Evolutionary conservation across 2,113 vertebrate species (phyloP).

Genomic region (Equus quagga): DNA sequence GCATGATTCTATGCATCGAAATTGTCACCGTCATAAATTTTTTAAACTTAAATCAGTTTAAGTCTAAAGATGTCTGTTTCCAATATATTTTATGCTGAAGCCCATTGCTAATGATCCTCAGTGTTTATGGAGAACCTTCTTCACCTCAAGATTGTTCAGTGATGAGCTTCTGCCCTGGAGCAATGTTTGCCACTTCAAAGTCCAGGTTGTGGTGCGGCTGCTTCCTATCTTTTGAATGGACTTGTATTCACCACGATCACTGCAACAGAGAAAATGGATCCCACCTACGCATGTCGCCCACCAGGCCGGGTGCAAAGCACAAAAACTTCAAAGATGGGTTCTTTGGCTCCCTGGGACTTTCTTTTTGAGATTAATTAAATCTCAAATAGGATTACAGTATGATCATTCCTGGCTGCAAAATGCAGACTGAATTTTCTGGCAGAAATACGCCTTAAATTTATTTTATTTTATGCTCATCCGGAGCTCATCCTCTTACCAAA

Average conservation of each 20-base stretch:
- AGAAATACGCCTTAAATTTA: not conserved
- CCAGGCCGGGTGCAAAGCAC: not conserved
- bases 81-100: not conserved
- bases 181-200: not conserved
- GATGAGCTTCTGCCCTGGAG: not conserved
- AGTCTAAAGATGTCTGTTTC: not conserved
- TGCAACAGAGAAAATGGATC: not conserved
- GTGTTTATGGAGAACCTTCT: not conserved
- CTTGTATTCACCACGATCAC: not conserved
- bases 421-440: constrained; percentile 38
- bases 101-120: not conserved
- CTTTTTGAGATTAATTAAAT: constrained; percentile 21
- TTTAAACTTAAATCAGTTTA: constrained; percentile 17
- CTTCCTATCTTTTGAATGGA: not conserved
- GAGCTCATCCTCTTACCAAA: constrained; percentile 37
- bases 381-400: constrained; percentile 5
- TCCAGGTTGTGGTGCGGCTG: no score
- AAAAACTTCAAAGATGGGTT: not conserved
- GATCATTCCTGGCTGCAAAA: constrained; percentile 50
- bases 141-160: not conserved
- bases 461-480: constrained; percentile 56
- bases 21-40: not conserved
- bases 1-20: not conserved
- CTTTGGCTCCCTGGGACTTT: not conserved
- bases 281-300: accelerated